Conservation (phyloP, 2,113 vertebrate species). For the Bos indicus region DNA sequence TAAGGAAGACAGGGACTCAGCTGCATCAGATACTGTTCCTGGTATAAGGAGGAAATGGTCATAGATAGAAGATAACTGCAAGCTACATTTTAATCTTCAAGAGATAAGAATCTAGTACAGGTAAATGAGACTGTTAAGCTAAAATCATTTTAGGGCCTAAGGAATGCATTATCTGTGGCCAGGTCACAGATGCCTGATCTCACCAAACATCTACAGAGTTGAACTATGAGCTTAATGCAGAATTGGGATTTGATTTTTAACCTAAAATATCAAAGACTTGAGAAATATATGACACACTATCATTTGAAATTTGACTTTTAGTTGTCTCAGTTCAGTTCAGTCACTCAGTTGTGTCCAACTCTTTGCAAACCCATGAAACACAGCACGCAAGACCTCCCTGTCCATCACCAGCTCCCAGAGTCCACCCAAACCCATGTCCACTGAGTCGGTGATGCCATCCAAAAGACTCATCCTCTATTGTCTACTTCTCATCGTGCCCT, state of each 20-base stretch:
- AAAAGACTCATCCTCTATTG: neutral
- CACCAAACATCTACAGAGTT: neutral
- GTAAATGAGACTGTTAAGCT: neutral
- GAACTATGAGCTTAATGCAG: neutral
- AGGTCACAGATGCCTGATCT: neutral
- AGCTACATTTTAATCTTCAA: neutral
- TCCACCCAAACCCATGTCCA: neutral
- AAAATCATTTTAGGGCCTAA: neutral
- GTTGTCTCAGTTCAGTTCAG: neutral
- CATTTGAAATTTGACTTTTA: neutral
- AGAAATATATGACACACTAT: neutral
- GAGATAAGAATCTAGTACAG: neutral
- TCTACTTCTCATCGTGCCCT: neutral
- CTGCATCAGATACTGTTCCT: neutral
- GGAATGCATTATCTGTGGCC: neutral
- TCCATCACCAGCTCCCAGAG: neutral
- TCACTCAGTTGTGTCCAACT: accelerated
- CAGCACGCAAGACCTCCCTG: neutral
- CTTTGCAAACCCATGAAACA: accelerated
- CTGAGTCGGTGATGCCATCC: neutral
- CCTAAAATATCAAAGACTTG: neutral
- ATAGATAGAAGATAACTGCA: neutral
- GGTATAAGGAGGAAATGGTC: neutral
- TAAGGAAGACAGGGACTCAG: neutral
- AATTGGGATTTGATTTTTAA: neutral